Percentiles rank a stretch among this genome's conserved stretches.
These are phyloP conservation scores for Podarcis cretensis DNA, from an alignment of 2,113 vertebrate genomes.

Conservation along the genomic window DNA sequence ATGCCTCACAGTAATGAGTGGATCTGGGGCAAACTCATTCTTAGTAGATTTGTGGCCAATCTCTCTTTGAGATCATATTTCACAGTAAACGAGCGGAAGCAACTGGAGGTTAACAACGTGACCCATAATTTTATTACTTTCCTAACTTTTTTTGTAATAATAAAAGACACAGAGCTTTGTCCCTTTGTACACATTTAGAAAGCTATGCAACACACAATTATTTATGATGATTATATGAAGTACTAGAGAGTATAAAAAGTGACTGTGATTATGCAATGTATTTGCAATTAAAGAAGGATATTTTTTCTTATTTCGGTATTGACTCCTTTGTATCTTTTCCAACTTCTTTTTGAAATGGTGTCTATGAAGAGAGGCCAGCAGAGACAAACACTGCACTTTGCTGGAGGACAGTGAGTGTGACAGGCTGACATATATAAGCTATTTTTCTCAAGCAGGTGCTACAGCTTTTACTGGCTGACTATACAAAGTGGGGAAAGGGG, in stretches of 20 bases:
- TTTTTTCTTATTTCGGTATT: conserved; percentile 73
- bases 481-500: neutral
- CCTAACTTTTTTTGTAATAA: neutral
- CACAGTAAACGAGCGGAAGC: neutral
- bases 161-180: neutral
- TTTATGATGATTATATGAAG: conserved; percentile 68
- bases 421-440: no score
- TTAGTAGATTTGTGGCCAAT: neutral
- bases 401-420: neutral
- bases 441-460: neutral
- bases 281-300: conserved; percentile 79
- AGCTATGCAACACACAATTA: conserved; percentile 63
- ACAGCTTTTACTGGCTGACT: neutral
- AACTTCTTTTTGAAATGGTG: neutral
- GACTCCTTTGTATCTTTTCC: conserved; percentile 52
- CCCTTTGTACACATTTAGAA: conserved; percentile 44
- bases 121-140: conserved; percentile 4
- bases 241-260: conserved; percentile 61
- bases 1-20: neutral
- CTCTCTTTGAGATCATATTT: conserved; percentile 17
- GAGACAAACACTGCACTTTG: neutral
- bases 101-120: neutral
- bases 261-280: conserved; percentile 68
- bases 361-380: neutral
- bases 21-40: no score